A percentile compares a stretch with the other conserved stretches of the same genome.
These are phyloP conservation scores for Euschistus heros DNA, from an alignment of 1,140 invertebrate genomes.

Conservation along the genomic window DNA sequence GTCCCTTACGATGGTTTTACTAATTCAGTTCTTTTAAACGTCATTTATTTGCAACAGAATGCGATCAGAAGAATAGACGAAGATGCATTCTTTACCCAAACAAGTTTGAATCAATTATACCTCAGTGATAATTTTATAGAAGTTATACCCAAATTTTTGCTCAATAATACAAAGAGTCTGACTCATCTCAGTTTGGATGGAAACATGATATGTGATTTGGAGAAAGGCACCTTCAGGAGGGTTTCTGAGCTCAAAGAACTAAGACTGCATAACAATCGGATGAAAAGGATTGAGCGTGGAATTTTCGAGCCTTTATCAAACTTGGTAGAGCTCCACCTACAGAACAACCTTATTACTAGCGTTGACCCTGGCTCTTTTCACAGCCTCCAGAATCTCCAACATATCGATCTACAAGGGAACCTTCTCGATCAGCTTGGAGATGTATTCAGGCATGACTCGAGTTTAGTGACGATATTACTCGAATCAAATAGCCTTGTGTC, in stretches of 20 bases:
- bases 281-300: conserved; percentile 58
- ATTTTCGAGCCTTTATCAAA: conserved; percentile 70
- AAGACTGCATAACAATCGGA: conserved; percentile 74
- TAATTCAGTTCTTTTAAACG: conserved; percentile 60
- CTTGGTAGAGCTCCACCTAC: conserved; percentile 72
- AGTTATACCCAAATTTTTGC: conserved; percentile 58
- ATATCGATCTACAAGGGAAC: conserved; percentile 80
- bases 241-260: conserved; percentile 64
- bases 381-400: conserved; percentile 69
- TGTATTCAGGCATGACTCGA: conserved; percentile 61
- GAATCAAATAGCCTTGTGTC: conserved; percentile 67
- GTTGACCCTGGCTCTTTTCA: conserved; percentile 76
- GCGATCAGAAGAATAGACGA: conserved; percentile 64
- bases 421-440: conserved; percentile 63
- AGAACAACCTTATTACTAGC: conserved; percentile 70
- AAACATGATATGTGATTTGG: conserved; percentile 72
- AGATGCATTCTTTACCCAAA: conserved; percentile 56
- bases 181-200: conserved; percentile 80
- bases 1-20: conserved; percentile 69
- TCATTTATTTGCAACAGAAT: conserved; percentile 80
- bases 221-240: conserved; percentile 66
- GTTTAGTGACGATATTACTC: conserved; percentile 73
- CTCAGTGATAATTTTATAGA: conserved; percentile 78
- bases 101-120: conserved; percentile 69
- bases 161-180: conserved; percentile 59